Conservation (phyloP, 2,888 invertebrate genomes). For the Litoditis marina region DNA sequence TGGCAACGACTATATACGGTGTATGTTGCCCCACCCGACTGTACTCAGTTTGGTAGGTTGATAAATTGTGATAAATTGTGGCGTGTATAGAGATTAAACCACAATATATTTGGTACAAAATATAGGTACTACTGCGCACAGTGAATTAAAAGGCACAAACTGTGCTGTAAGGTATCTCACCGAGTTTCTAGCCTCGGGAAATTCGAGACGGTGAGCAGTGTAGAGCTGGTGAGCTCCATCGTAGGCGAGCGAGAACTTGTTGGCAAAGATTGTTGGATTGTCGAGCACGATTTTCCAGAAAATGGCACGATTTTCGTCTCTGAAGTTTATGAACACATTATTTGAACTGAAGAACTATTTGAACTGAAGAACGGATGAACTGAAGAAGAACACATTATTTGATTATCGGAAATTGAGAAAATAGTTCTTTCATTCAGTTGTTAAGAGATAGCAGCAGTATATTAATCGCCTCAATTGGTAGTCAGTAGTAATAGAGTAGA, state of each 20-base stretch:
- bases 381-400: background rate
- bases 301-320: conserved; percentile 54
- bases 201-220: conserved; percentile 40
- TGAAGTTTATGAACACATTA: conserved; percentile 23
- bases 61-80: no score
- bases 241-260: conserved; percentile 52
- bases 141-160: no score
- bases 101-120: no score
- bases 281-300: conserved; percentile 56
- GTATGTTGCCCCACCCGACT: no score
- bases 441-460: no score
- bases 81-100: no score
- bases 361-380: background rate
- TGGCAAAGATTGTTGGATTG: conserved; percentile 43
- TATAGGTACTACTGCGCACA: no score
- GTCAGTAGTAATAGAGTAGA: no score
- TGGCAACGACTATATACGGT: no score
- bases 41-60: background rate
- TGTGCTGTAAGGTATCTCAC: no score
- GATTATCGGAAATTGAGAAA: background rate
- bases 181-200: conserved; percentile 42
- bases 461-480: no score
- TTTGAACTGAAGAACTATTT: background rate
- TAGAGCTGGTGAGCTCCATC: conserved; percentile 56
- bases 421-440: no score